Percentiles rank a stretch among this genome's conserved stretches.
Conservation (phyloP, 2,113 vertebrate species). For the Notarius lentiginosus region DNA sequence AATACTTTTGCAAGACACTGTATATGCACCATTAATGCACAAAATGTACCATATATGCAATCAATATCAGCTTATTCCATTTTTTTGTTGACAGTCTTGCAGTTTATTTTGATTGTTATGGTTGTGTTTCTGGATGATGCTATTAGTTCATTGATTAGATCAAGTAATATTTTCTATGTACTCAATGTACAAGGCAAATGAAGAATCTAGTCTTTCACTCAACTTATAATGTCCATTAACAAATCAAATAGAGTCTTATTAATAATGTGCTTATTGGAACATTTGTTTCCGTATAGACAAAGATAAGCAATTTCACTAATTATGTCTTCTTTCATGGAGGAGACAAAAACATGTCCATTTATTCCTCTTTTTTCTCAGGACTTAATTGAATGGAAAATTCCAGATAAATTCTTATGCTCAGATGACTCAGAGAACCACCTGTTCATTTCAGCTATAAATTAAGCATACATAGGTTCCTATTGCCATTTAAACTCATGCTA, state of each 20-base stretch:
- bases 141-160: background rate
- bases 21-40: background rate
- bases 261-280: background rate
- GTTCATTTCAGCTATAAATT: background rate
- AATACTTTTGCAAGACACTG: too few species aligned
- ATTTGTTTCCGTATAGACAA: background rate
- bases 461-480: background rate
- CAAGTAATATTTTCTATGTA: background rate
- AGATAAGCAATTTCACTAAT: background rate
- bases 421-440: background rate
- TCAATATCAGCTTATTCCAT: background rate
- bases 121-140: background rate
- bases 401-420: constrained; percentile 11
- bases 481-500: background rate
- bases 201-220: background rate
- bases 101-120: background rate
- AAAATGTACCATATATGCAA: background rate
- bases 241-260: background rate
- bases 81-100: background rate
- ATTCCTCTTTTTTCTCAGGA: constrained; percentile 21
- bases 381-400: constrained; percentile 34
- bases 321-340: background rate
- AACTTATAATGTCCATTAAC: background rate
- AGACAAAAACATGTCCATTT: background rate
- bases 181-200: background rate